phyloP scores from a whole-genome alignment of 2,888 invertebrate genomes.

The Spilosoma lubricipeda region DNA sequence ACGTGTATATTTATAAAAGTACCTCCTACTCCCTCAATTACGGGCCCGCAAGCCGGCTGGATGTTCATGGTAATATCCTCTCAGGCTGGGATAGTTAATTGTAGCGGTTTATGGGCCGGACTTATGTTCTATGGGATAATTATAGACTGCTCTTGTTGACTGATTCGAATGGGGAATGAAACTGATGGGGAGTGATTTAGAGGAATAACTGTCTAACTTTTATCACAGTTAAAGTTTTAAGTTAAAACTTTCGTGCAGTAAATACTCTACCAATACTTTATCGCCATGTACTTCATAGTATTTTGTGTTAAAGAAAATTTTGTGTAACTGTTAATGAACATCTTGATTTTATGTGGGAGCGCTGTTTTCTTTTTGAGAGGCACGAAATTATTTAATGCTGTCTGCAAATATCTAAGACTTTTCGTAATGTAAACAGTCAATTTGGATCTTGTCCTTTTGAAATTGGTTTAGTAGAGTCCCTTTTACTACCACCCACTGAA shows the following conservation, averaged over 20 bases:
- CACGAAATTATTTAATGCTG: too few relatives aligned
- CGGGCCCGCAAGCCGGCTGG: background rate
- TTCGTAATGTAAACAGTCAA: too few relatives aligned
- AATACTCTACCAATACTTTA: background rate
- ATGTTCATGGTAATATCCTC: constrained; percentile 2
- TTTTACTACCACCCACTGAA: too few relatives aligned
- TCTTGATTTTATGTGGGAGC: too few relatives aligned
- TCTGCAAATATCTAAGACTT: too few relatives aligned
- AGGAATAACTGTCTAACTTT: background rate
- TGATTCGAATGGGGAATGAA: constrained; percentile 2
- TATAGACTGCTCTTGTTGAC: constrained; percentile 11
- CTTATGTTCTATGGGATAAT: constrained; percentile 9
- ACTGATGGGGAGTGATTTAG: background rate
- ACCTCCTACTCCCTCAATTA: background rate
- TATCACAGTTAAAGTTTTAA: background rate
- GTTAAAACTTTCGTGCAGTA: background rate
- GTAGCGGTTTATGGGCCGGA: constrained; percentile 12
- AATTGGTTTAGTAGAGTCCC: too few relatives aligned
- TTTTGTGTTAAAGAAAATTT: too few relatives aligned
- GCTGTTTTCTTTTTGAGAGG: too few relatives aligned
- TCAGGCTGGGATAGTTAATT: constrained; percentile 16
- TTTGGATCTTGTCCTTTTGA: too few relatives aligned
- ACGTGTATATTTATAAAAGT: constrained; percentile 5
- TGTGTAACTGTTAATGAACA: too few relatives aligned
- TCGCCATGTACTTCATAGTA: background rate